Conservation (phyloP, 2,888 invertebrate species). For the Amiota minor region DNA sequence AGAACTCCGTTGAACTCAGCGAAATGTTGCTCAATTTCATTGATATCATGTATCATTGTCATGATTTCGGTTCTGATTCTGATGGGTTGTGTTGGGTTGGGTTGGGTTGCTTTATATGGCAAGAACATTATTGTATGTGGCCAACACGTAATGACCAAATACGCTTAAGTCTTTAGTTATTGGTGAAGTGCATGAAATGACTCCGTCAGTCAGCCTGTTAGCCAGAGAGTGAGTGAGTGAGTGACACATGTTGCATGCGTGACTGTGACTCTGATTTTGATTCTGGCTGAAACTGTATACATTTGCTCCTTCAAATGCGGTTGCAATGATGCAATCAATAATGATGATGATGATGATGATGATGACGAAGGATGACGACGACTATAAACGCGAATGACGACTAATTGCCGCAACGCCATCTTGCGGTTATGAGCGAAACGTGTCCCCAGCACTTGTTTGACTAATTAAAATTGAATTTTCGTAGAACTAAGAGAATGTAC, state of each 20-base stretch:
- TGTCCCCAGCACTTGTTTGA: conserved; percentile 60
- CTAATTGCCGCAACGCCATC: conserved; percentile 60
- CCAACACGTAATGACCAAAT: conserved; percentile 37
- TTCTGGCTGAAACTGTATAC: too few species aligned
- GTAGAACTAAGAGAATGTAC: too few species aligned
- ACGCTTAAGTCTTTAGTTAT: neutral
- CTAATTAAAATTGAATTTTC: conserved; percentile 65
- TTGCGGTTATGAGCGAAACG: conserved; percentile 62
- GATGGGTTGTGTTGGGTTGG: too few species aligned
- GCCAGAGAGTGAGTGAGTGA: neutral
- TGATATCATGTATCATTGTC: conserved; percentile 18
- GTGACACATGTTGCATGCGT: conserved; percentile 14
- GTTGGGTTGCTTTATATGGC: too few species aligned
- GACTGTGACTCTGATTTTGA: neutral
- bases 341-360: neutral
- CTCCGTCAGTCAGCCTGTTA: neutral
- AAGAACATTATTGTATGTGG: conserved; percentile 60
- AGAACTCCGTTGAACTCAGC: conserved; percentile 23
- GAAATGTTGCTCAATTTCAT: conserved; percentile 45
- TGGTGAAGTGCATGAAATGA: neutral
- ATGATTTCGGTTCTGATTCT: conserved; percentile 37
- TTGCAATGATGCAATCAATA: neutral
- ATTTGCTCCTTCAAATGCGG: neutral
- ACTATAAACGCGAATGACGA: conserved; percentile 30
- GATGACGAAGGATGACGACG: neutral